phyloP scores from a whole-genome alignment of 2,113 vertebrate species.

The Drymodes brunneopygia region DNA sequence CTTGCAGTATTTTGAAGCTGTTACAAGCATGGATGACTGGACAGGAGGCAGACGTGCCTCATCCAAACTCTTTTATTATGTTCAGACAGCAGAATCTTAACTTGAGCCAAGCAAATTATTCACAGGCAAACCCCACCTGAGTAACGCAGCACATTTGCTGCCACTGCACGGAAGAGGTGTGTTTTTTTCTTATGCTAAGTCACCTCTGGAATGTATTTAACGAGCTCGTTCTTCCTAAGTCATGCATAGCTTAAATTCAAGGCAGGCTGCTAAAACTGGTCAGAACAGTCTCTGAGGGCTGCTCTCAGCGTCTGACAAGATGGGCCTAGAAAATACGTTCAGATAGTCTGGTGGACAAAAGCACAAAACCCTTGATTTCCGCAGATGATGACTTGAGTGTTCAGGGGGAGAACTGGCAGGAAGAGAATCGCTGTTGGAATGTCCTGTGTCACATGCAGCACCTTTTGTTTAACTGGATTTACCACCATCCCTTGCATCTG shows the following conservation, averaged over 20 bases:
- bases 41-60: neutral
- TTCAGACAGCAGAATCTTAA: neutral
- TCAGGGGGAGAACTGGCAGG: neutral
- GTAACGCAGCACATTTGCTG: neutral
- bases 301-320: neutral
- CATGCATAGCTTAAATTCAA: neutral
- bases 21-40: neutral
- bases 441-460: neutral
- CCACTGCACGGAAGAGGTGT: neutral
- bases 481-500: neutral
- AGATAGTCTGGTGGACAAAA: neutral
- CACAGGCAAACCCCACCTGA: neutral
- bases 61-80: neutral
- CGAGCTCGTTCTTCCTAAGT: neutral
- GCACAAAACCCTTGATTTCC: neutral
- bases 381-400: neutral
- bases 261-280: neutral
- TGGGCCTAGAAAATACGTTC: neutral
- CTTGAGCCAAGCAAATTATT: neutral
- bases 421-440: neutral
- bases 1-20: neutral
- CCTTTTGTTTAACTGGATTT: neutral
- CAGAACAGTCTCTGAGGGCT: neutral
- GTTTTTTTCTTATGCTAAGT: neutral
- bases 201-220: constrained; percentile 10